These are phyloP conservation scores for Cyclophora albipunctata DNA, from an alignment of 2,888 invertebrate species.

Conservation along the genomic window DNA sequence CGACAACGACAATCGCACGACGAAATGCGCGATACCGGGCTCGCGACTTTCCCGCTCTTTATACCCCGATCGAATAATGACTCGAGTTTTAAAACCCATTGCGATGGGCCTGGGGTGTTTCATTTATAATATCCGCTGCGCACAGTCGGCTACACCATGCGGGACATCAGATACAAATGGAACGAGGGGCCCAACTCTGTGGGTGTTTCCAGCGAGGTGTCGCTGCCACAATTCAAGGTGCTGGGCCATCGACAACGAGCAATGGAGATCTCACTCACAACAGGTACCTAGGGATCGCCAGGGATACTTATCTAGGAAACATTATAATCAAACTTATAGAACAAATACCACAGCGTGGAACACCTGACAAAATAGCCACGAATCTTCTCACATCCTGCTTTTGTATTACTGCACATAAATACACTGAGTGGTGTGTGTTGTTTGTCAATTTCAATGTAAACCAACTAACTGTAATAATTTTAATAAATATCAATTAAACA, in stretches of 20 bases:
- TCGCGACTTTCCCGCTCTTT: conserved; percentile 56
- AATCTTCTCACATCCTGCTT: conserved; percentile 72
- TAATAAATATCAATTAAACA: not conserved
- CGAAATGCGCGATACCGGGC: conserved; percentile 54
- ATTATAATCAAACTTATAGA: conserved; percentile 9
- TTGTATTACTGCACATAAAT: conserved; percentile 68
- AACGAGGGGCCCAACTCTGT: conserved; percentile 96
- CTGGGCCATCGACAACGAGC: conserved; percentile 96
- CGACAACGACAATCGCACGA: conserved; percentile 62
- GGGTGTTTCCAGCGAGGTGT: conserved; percentile 96
- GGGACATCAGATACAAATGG: conserved; percentile 98
- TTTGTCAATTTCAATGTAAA: conserved; percentile 21
- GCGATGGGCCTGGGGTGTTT: conserved; percentile 73
- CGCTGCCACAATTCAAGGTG: conserved; percentile 98
- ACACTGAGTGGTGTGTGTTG: conserved; percentile 58
- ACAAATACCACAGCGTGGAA: conserved; percentile 53
- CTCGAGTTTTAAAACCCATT: conserved; percentile 72
- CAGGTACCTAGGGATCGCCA: conserved; percentile 81
- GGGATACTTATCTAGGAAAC: conserved; percentile 39
- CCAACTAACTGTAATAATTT: not conserved
- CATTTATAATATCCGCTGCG: conserved; percentile 70
- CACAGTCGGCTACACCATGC: conserved; percentile 98
- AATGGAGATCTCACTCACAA: conserved; percentile 96
- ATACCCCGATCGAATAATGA: conserved; percentile 62
- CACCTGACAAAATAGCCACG: conserved; percentile 66